A percentile compares a stretch with the other conserved stretches of the same genome.
Conservation (phyloP, 2,797 vertebrate genomes). For the Alauda arvensis region DNA sequence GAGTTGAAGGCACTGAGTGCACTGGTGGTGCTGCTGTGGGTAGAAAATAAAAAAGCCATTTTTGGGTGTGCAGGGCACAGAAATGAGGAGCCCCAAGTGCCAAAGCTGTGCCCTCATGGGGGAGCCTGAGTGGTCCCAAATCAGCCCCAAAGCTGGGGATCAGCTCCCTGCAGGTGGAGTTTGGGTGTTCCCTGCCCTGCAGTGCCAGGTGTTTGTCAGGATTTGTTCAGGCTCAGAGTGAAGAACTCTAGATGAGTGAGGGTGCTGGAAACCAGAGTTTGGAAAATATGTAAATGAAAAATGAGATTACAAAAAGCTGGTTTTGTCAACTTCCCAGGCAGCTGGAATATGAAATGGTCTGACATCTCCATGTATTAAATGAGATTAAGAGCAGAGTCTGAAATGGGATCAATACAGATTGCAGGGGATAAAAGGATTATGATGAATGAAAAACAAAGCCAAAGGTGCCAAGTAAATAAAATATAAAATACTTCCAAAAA, state of each 20-base stretch:
- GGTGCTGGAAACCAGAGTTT: neutral
- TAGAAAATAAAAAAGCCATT: neutral
- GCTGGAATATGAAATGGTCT: neutral
- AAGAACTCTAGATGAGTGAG: neutral
- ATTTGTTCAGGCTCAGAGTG: neutral
- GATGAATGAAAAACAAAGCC: conserved; percentile 18
- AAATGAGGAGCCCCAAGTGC: neutral
- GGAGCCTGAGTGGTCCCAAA: neutral
- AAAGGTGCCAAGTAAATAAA: conserved; percentile 13
- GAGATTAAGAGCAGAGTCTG: conserved; percentile 22
- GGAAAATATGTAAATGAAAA: neutral
- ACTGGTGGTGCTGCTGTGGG: neutral
- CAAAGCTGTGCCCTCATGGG: fast-evolving
- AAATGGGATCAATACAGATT: conserved; percentile 5
- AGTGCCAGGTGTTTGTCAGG: neutral
- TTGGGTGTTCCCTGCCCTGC: neutral
- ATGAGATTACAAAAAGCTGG: neutral
- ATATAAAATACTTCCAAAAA: neutral
- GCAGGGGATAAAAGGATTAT: conserved; percentile 23
- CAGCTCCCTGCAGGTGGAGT: neutral
- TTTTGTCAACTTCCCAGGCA: neutral
- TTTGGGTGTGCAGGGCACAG: neutral
- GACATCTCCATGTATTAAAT: neutral
- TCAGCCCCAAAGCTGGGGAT: neutral
- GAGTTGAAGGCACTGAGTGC: neutral